Percentiles rank a stretch among this genome's conserved stretches.
phyloP scores from a whole-genome alignment of 1,140 invertebrate genomes.

The Zaprionus vittiger region DNA sequence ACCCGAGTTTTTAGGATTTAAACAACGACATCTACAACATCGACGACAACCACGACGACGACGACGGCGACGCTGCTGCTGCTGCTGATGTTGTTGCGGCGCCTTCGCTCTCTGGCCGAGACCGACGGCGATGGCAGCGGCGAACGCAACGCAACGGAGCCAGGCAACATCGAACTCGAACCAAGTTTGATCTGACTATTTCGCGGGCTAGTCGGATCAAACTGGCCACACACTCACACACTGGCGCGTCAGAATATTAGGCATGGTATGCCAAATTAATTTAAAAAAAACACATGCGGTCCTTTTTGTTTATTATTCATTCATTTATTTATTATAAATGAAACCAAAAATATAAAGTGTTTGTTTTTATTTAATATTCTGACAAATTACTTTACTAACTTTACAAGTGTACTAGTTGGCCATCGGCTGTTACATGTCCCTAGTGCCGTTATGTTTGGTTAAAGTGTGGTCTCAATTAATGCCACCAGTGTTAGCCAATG shows the following conservation, averaged over 20 bases:
- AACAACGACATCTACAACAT: slow-evolving; percentile 60
- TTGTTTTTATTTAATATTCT: neutral
- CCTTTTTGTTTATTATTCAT: neutral
- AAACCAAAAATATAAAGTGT: no score
- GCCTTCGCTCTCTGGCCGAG: slow-evolving; percentile 10
- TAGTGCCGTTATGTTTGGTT: neutral
- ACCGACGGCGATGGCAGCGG: neutral
- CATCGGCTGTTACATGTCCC: neutral
- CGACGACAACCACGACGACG: slow-evolving; percentile 49
- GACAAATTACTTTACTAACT: neutral
- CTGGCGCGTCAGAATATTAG: slow-evolving; percentile 33
- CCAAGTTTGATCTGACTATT: neutral
- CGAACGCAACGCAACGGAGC: neutral
- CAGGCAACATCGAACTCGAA: slow-evolving; percentile 9
- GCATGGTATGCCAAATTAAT: neutral
- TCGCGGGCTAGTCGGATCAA: neutral
- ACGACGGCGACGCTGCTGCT: slow-evolving; percentile 31
- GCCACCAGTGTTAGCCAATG: slow-evolving; percentile 10
- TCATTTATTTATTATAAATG: neutral
- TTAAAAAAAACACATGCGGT: no score
- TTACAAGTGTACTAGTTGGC: no score
- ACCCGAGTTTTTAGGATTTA: slow-evolving; percentile 75
- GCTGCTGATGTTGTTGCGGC: slow-evolving; percentile 37
- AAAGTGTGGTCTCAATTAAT: neutral
- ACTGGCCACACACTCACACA: slow-evolving; percentile 6